phyloP scores from a whole-genome alignment of 2,888 invertebrate species.

The Galerucella calmariensis region DNA sequence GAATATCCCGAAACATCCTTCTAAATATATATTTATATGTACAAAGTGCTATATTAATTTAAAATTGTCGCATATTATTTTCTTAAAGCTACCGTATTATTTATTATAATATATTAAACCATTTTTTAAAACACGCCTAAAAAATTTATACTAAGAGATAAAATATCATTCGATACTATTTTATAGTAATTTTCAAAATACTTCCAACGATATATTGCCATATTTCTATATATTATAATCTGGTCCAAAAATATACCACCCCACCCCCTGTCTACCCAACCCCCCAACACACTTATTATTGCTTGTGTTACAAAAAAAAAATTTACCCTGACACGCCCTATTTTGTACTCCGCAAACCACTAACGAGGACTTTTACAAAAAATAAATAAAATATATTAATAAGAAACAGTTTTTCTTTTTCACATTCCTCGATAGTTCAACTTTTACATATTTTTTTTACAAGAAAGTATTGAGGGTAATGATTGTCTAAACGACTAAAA shows the following conservation, averaged over 20 bases:
- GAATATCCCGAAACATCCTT: background rate
- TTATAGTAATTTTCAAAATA: conserved; percentile 26
- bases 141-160: background rate
- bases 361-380: conserved; percentile 3
- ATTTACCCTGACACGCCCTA: conserved; percentile 22
- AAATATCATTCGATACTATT: conserved; percentile 12
- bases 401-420: background rate
- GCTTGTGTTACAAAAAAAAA: conserved; percentile 19
- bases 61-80: background rate
- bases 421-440: background rate
- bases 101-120: background rate
- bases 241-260: conserved; percentile 34
- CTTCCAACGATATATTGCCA: conserved; percentile 1
- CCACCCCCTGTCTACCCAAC: conserved; percentile 1
- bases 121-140: conserved; percentile 9
- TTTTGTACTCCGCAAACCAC: conserved; percentile 30
- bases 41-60: background rate
- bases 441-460: background rate
- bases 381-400: background rate
- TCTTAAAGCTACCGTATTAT: conserved; percentile 12
- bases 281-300: conserved; percentile 23
- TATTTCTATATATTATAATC: conserved; percentile 17
- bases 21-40: background rate
- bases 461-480: conserved; percentile 11
- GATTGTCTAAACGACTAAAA: conserved; percentile 9